A percentile compares a stretch with the other conserved stretches of the same genome.
phyloP scores from a whole-genome alignment of 2,113 vertebrate species.

The Syngnathoides biaculeatus region DNA sequence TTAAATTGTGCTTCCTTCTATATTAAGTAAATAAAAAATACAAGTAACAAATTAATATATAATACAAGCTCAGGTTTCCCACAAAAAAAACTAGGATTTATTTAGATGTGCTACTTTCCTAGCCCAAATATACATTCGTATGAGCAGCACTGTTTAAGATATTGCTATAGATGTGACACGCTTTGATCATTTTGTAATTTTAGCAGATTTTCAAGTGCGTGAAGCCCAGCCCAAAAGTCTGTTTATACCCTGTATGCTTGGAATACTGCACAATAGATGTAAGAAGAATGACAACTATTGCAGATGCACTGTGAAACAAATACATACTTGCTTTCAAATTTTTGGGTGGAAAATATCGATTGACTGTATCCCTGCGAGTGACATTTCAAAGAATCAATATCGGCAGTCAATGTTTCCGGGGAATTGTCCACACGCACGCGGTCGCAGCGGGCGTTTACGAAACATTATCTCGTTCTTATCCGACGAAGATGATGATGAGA shows the following conservation, averaged over 20 bases:
- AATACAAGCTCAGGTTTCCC: neutral
- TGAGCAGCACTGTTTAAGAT: neutral
- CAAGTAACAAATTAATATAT: slow-evolving; percentile 2
- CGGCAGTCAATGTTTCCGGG: too few relatives aligned
- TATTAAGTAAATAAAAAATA: neutral
- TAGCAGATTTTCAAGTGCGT: neutral
- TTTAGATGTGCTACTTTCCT: neutral
- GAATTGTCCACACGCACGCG: too few relatives aligned
- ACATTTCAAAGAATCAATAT: too few relatives aligned
- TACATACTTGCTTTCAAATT: neutral
- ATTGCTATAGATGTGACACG: neutral
- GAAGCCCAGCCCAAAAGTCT: neutral
- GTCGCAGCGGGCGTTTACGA: too few relatives aligned
- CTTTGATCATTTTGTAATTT: neutral
- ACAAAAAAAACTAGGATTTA: neutral
- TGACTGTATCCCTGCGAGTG: neutral
- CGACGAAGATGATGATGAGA: too few relatives aligned
- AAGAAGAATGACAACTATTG: neutral
- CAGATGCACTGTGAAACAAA: slow-evolving; percentile 1
- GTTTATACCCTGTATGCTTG: neutral
- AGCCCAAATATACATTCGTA: neutral
- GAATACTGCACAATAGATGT: neutral
- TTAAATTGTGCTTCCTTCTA: too few relatives aligned
- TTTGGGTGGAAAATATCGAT: neutral
- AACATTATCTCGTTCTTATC: too few relatives aligned